phyloP scores from a whole-genome alignment of 2,113 vertebrate species.

The Ptilorrhoa leucosticta region DNA sequence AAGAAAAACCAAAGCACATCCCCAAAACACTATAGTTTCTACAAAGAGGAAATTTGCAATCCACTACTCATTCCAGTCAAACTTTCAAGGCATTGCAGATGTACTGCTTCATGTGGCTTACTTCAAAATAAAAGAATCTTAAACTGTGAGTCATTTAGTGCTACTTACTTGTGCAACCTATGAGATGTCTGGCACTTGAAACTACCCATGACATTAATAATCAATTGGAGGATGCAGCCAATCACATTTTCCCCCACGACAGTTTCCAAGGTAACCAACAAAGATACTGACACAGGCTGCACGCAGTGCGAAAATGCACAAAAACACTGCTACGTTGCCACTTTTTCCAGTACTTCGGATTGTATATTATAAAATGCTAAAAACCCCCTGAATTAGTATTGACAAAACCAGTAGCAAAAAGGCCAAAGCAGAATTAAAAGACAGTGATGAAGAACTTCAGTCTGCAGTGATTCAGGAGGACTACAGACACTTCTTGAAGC shows the following conservation, averaged over 20 bases:
- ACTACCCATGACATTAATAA: conserved; percentile 41
- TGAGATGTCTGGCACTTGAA: conserved; percentile 39
- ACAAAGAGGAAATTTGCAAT: neutral
- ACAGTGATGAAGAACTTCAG: neutral
- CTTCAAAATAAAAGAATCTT: conserved; percentile 26
- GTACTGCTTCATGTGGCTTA: neutral
- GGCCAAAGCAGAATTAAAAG: neutral
- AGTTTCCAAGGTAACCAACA: conserved; percentile 72
- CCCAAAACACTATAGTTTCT: neutral
- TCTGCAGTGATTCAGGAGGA: neutral
- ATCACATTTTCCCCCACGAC: conserved; percentile 28
- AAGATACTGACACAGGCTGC: conserved; percentile 37
- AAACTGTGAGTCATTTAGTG: neutral
- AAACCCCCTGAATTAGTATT: neutral
- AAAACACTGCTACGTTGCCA: conserved; percentile 7
- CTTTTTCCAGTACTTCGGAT: neutral
- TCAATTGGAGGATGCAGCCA: conserved; percentile 57
- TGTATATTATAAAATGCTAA: neutral
- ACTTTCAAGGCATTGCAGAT: neutral
- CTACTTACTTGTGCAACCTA: conserved; percentile 27
- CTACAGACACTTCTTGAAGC: neutral
- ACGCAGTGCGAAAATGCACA: neutral
- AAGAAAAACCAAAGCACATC: neutral
- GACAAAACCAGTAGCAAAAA: neutral
- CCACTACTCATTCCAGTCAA: neutral